Evolutionary conservation across 2,113 vertebrate species (phyloP), one percentile per base, ranked within the genome.

Genomic region (Zapornia atra): DNA sequence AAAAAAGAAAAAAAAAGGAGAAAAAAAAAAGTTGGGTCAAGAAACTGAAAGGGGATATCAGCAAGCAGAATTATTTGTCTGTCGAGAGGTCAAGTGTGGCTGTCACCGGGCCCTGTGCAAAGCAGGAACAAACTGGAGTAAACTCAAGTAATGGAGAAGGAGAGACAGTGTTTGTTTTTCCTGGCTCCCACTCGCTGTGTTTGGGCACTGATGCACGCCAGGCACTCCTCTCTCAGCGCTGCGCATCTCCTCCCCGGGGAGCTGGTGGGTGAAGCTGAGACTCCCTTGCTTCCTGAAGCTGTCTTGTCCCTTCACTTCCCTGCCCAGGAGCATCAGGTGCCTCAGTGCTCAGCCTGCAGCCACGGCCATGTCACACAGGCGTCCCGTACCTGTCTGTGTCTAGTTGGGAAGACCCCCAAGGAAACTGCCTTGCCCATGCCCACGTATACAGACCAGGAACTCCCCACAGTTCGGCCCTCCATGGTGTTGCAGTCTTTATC

Each of bases 321-420:
- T 48, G 25, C 22, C 40, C 21, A 46, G 31, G 18, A 1, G 3
- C 22, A 25, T 10, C 1, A 8, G 4, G 9, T 34, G 25, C 38
- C 11, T 42, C 29, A 2, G 28, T 83, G 68, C 48, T 80, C 44
- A 64, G 48, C 38, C 59, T 83, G 59, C 64, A 61, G 84, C 44
- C 1, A 0, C 0, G 0, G 38, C 21, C 31, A 68, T 22, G 48
- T 64, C 61, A 24, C 1, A 5, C 16, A 33, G 38, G 11, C 33
- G 36, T 51, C 70, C 36, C 0, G 0, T 21, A 61, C 2, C 8
- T 21, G 14, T 29, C n/a, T 54, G 14, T 0, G 0, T 64, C 25
- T 48, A 25, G 12, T 42, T 82, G 57, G 42, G 28, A 64, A 46
- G 53, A 72, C 14, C 9, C 14, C 38, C 28, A 8, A 2, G 20